Evolutionary conservation across 2,113 vertebrate species (phyloP), one percentile per base, ranked within the genome.

Genomic region (Melanostigma gelatinosum): DNA sequence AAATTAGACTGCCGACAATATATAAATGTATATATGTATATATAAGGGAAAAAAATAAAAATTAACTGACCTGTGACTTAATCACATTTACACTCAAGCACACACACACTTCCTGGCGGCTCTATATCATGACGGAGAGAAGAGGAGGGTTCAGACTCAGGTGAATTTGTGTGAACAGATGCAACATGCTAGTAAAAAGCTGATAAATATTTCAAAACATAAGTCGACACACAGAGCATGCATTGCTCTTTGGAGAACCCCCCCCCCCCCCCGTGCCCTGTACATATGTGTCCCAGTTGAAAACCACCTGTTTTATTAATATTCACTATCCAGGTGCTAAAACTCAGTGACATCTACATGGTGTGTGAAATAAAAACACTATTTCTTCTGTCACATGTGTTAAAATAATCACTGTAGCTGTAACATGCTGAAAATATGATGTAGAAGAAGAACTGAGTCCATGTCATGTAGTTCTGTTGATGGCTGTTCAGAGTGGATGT

Each of bases 161-260:
- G 40, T 46, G 18, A 77, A 88, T 34, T 34, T 20, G 64, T 82
- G 77, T 86, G 87, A 82, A 91, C 73, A 70, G 52, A 82, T 70
- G 78, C 86, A 77, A 38, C 80, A 78, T 50, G 78, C 73, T 70
- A n/a, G 78, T 82, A 86, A 85, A 57, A 88, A 86, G 66, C 68
- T 70, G 69, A 84, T 86, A 70, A 93, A 93, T 93, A 86, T 90
- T 93, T 90, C 78, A 90, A 58, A 50, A 38, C 38, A 9, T 27
- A 79, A 85, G 75, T 77, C 54, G 50, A 79, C 72, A 68, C 71
- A 27, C 44, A 46, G 66, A 63, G 75, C 85, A 69, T 55, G 64
- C 60, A 54, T 27, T 27, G 44, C 80, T 62, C 44, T 71, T 78
- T 62, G 75, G 77, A 85, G 61, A 68, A 58, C 27, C 27, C 40